Base-by-base conservation (phyloP, 2,113 vertebrate species). In the Taxidea taxus region DNA sequence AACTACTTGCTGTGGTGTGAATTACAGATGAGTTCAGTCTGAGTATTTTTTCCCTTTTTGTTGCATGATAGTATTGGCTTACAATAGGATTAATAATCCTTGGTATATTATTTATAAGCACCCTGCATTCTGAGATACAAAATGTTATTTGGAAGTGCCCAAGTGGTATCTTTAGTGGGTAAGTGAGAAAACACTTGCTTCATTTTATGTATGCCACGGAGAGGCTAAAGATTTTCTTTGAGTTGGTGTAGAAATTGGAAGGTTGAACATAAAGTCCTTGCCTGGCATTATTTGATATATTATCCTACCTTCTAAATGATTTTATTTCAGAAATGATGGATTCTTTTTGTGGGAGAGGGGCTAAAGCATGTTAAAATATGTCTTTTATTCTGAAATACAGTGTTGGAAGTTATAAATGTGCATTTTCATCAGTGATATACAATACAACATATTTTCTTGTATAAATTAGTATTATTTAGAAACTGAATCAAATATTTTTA, bases 1-100 rank as follows among this genome's bases (percentile, higher is more conserved):
- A 83, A 90, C 84, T 87, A 18, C 47, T 87, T 85, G 42, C 75
- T 78, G 15, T 86, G 72, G n/a, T 97, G 93, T 96, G 96, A 98
- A 97, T 88, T 86, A 74, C 60, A 92, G 87, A 88, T 62, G 44
- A 96, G 85, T 96, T 95, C 74, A 88, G 74, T 88, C 62, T 39
- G 87, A 64, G 86, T 74, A 74, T 89, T 87, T 82, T 85, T 47
- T n/a, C 23, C 15, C 34, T 31, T 95, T 96, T 97, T 81, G 27
- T 91, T 94, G 80, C 21, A 72, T 9, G 56, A 56, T 56, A 47
- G 13, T 72, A 83, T 29, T 91, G 60, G 49, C 23, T 89, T 94
- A 85, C 88, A 87, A 87, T 62, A 77, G 31, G 47, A 47, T 62
- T 56, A 95, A 72, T 78, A 96, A 88, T 90, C 25, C 2, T 97